Evolutionary conservation across 2,113 vertebrate genomes (phyloP), one percentile per base, ranked within the genome.

Genomic region (Calyptommatus sinebrachiatus): DNA sequence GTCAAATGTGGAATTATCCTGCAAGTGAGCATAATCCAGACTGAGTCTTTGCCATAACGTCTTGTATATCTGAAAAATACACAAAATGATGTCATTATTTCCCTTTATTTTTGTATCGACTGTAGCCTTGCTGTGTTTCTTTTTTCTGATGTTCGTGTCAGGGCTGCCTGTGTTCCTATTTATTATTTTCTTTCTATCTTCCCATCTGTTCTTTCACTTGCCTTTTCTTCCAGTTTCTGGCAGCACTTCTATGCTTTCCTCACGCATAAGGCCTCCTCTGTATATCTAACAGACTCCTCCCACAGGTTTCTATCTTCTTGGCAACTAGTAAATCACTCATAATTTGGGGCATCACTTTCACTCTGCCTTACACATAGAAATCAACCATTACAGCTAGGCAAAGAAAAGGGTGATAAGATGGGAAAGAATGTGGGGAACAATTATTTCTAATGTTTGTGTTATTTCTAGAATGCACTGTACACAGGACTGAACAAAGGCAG

Each of bases 281-380:
- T 65, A 79, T 46, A 73, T 22, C 31, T 31, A 62, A 71, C 83
- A 76, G 84, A 87, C n/a, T 74, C 84, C 89, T 89, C 87, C 90
- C 87, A 85, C 80, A 77, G 87, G 86, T 88, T 91, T 85, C 89
- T 86, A 89, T 91, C 86, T 86, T 90, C 90, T 84, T 90, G 90
- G 85, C 89, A 88, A 88, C 91, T 90, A 87, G 84, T 83, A 78
- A 85, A 82, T 87, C 82, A 69, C 41, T 87, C 80, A 46, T 60
- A 77, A 66, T 86, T 84, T 86, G 73, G 78, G 85, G 45, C 83
- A 35, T 35, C 87, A 71, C 79, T 80, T 35, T 14, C 46, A 46
- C 68, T 88, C 67, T 76, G 85, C 86, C 87, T 67, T 80, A 79
- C 84, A 60, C 20, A 35, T 16, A 24, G 61, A 83, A 85, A 86